Base-by-base conservation (phyloP, 2,888 invertebrate genomes). In the Pasiphila rectangulata region DNA sequence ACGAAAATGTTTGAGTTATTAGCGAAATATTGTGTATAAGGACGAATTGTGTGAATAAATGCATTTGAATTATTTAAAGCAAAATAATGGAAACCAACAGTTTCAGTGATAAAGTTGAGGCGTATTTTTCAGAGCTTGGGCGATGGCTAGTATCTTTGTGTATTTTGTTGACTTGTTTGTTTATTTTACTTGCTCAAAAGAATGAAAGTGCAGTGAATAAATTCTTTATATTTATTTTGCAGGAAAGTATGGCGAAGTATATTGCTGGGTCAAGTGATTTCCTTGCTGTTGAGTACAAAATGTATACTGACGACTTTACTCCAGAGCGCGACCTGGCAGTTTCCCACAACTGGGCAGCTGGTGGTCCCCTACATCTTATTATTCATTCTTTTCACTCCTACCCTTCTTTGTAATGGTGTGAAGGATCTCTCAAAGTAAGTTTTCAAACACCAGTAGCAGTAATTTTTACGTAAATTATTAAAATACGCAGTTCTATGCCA, bases 301-400 rank as follows among this genome's bases (percentile, higher is more conserved):
- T 95, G 94, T 66, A 91, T 94, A 39, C 79, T 93, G 57, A 94
- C 93, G 53, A 93, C 94, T 60, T 82, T 93, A 55, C 90, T 95
- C 38, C 93, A 93, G 66, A 91, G 92, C 61, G 90, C 91, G 51
- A 91, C 92, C 54, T 92, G 92, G 67, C 92, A 94, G 48, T 91
- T 93, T 56, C 91, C 94, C 17, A 95, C 95, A 4, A 94, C 95
- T 58, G 95, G 93, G 35, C 96, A 96, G 81, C 92, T 93, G 58
- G 92, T 96, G 64, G 90, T 94, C 37, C 95, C 95, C 67, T 96
- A 96, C 74, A 87, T 93, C 58, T 88, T 94, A 56, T 89, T 96
- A 59, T 93, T 94, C 66, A 84, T 95, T 61, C 90, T 95, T 51
- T 96, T 94, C 72, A 93, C 94, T 32, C 93, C 94, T 45, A 92